Percentiles rank a stretch among this genome's conserved stretches.
Evolutionary conservation across 2,888 invertebrate genomes (phyloP).

Genomic region (Melieria crassipennis): DNA sequence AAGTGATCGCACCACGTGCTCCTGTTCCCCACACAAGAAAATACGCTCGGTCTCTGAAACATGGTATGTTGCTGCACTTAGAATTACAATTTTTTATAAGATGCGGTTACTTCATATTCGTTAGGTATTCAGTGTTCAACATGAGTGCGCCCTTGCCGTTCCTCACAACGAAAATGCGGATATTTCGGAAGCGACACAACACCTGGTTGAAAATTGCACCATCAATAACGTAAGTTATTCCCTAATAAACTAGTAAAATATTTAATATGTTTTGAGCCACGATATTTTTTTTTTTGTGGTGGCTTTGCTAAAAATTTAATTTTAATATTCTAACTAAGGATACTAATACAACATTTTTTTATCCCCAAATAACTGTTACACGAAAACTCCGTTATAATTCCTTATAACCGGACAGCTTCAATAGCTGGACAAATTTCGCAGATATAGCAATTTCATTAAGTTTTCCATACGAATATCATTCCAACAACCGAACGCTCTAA

Average conservation of each 20-base stretch:
- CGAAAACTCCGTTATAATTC: no score
- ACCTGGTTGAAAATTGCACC: constrained; percentile 58
- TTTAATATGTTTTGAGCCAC: neutral
- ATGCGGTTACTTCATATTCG: constrained; percentile 44
- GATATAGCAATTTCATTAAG: no score
- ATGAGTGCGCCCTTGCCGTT: constrained; percentile 56
- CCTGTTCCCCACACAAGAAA: constrained; percentile 13
- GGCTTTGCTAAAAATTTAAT: neutral
- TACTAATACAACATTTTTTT: no score
- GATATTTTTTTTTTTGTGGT: neutral
- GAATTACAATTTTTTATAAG: constrained; percentile 32
- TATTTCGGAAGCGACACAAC: constrained; percentile 53
- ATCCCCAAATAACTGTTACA: no score
- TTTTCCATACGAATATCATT: no score
- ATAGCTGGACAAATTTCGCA: no score
- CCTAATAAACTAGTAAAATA: no score
- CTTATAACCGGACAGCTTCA: no score
- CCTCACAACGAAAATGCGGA: constrained; percentile 51
- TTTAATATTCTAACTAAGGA: no score
- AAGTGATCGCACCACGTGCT: constrained; percentile 7
- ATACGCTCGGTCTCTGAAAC: constrained; percentile 44
- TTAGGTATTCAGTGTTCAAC: constrained; percentile 55
- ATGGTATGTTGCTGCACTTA: constrained; percentile 43
- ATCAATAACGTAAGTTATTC: constrained; percentile 52
- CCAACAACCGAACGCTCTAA: no score